These are phyloP conservation scores for Drosophila tripunctata DNA, from an alignment of 2,888 invertebrate species.

Conservation along the genomic window DNA sequence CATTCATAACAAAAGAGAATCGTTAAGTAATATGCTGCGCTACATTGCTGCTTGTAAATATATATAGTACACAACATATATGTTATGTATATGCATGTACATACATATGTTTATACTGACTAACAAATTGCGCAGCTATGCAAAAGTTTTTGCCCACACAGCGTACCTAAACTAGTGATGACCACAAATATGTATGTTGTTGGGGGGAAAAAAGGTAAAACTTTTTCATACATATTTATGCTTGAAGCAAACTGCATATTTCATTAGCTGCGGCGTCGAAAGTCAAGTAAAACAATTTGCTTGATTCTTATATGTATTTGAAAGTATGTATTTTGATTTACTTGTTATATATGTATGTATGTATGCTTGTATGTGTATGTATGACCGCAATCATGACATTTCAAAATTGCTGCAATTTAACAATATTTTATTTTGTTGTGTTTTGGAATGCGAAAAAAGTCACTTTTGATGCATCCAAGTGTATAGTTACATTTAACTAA, in stretches of 20 bases:
- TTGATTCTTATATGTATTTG: slow-evolving; percentile 65
- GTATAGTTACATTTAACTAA: slow-evolving; percentile 46
- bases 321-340: slow-evolving; percentile 70
- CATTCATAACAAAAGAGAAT: too few relatives aligned
- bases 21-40: too few relatives aligned
- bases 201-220: neutral
- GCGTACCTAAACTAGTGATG: neutral
- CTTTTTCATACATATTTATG: slow-evolving; percentile 8
- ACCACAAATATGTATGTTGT: slow-evolving; percentile 9
- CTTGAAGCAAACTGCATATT: neutral
- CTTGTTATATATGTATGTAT: slow-evolving; percentile 45
- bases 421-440: slow-evolving; percentile 45
- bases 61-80: too few relatives aligned
- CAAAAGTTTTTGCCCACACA: too few relatives aligned
- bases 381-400: slow-evolving; percentile 43
- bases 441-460: slow-evolving; percentile 18
- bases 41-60: too few relatives aligned
- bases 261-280: neutral
- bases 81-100: too few relatives aligned
- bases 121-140: too few relatives aligned
- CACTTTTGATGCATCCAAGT: slow-evolving; percentile 25
- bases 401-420: slow-evolving; percentile 58
- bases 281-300: slow-evolving; percentile 10
- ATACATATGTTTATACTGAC: too few relatives aligned
- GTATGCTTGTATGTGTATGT: too few relatives aligned